Percentiles rank a stretch among this genome's conserved stretches.
phyloP scores from a whole-genome alignment of 2,888 invertebrate species.

The Ptychoptera albimana region DNA sequence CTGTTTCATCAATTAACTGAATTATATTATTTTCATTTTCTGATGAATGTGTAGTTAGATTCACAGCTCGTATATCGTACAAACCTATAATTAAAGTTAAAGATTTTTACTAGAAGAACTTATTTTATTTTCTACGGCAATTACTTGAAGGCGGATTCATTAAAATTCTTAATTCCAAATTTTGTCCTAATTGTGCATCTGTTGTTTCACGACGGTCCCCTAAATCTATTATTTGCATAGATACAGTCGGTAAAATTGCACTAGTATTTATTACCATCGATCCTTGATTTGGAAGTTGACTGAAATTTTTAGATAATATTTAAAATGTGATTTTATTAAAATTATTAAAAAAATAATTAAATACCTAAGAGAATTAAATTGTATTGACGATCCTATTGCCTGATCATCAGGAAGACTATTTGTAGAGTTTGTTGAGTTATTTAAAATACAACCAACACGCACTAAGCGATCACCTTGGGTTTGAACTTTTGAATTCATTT shows the following conservation, averaged over 20 bases:
- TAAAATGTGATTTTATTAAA: not conserved
- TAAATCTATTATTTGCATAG: conserved; percentile 42
- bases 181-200: conserved; percentile 52
- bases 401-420: conserved; percentile 32
- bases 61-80: conserved; percentile 55
- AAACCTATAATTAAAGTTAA: not conserved
- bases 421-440: conserved; percentile 23
- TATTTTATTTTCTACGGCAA: too few species aligned
- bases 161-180: conserved; percentile 44
- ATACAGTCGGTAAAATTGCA: conserved; percentile 32
- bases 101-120: not conserved
- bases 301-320: conserved; percentile 13
- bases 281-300: conserved; percentile 30
- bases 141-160: conserved; percentile 35
- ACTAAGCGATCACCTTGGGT: conserved; percentile 70
- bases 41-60: conserved; percentile 58
- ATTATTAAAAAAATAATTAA: not conserved
- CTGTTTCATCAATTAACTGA: conserved; percentile 54
- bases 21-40: conserved; percentile 52
- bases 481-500: conserved; percentile 71
- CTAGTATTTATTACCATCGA: conserved; percentile 32
- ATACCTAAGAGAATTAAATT: conserved; percentile 28
- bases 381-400: conserved; percentile 38
- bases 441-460: conserved; percentile 60
- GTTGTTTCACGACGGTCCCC: conserved; percentile 38